Percentiles rank a stretch among this genome's conserved stretches.
Evolutionary conservation across 2,113 vertebrate species (phyloP).

Genomic region (Brienomyrus brachyistius): DNA sequence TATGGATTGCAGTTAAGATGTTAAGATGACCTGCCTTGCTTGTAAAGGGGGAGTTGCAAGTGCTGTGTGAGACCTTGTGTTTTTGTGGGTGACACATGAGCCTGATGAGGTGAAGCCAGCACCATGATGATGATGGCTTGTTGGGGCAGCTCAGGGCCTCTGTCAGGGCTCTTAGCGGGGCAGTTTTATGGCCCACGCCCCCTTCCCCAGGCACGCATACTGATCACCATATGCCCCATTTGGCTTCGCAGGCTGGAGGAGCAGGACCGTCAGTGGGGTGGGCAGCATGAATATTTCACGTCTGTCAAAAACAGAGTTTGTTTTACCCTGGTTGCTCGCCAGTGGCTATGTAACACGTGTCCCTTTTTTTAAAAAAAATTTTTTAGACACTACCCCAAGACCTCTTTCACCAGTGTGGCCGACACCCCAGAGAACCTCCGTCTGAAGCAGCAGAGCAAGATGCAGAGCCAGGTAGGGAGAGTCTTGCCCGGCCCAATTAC

Average conservation of each 20-base stretch:
- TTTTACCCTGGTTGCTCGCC: neutral
- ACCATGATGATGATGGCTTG: neutral
- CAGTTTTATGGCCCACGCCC: neutral
- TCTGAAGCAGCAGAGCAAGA: slow-evolving; percentile 89
- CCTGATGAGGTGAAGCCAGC: neutral
- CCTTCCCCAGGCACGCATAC: neutral
- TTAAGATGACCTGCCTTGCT: neutral
- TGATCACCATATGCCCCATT: neutral
- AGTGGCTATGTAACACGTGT: too few relatives aligned
- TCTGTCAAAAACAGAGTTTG: neutral
- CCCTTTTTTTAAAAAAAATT: too few relatives aligned
- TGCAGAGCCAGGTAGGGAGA: slow-evolving; percentile 83
- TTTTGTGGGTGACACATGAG: neutral
- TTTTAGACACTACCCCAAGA: slow-evolving; percentile 90
- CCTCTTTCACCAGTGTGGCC: slow-evolving; percentile 88
- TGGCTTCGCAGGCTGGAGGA: neutral
- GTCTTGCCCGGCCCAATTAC: neutral
- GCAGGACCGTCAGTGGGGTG: neutral
- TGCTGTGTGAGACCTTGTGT: neutral
- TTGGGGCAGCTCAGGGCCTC: neutral
- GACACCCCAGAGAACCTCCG: slow-evolving; percentile 94
- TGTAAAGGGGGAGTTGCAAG: neutral
- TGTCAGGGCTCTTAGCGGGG: neutral
- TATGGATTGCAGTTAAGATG: neutral
- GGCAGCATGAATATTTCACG: neutral